These are phyloP conservation scores for Hymenopus coronatus DNA, from an alignment of 2,888 invertebrate genomes.

Conservation along the genomic window DNA sequence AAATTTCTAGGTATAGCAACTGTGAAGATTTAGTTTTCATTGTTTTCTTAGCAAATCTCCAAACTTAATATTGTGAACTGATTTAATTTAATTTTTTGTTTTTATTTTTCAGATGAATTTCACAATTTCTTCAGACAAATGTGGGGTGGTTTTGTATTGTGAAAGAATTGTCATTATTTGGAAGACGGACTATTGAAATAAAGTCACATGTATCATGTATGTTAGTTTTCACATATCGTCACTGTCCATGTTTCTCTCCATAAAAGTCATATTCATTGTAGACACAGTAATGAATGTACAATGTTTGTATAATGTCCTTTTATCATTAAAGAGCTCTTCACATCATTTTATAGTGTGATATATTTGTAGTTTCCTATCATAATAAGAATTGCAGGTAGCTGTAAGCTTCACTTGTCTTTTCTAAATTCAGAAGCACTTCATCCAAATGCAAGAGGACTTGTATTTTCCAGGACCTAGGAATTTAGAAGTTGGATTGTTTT, in stretches of 20 bases:
- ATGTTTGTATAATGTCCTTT: neutral
- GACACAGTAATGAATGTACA: neutral
- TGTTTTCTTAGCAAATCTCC: neutral
- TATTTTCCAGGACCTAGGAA: no score
- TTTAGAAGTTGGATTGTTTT: no score
- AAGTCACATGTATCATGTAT: neutral
- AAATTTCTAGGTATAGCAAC: neutral
- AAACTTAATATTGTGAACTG: neutral
- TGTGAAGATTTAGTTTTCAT: neutral
- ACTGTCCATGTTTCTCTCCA: neutral
- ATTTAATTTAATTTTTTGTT: neutral
- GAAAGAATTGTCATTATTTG: neutral
- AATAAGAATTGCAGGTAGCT: no score
- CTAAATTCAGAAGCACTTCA: no score
- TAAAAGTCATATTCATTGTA: neutral
- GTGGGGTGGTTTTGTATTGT: neutral
- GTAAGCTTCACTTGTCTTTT: no score
- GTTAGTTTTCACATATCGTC: constrained; percentile 1
- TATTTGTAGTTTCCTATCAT: no score
- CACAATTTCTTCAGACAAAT: neutral
- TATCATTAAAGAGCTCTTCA: constrained; percentile 15
- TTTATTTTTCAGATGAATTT: neutral
- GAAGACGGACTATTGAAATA: neutral
- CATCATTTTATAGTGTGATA: neutral
- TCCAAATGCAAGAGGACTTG: no score